These are phyloP conservation scores for Malurus elegans DNA, from an alignment of 2,113 vertebrate species.

Conservation along the genomic window DNA sequence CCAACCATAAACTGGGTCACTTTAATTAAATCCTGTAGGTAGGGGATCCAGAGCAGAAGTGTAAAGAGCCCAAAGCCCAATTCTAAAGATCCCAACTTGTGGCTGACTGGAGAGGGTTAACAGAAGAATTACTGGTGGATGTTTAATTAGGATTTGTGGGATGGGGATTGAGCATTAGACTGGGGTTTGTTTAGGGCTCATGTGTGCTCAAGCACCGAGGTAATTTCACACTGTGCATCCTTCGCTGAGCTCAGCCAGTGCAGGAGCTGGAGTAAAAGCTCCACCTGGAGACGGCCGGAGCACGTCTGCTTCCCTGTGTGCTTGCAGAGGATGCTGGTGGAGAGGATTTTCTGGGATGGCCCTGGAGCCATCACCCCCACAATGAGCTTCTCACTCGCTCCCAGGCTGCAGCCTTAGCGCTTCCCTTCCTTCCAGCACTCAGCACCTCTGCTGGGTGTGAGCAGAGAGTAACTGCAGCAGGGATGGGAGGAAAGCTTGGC, in stretches of 20 bases:
- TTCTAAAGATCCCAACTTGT: neutral
- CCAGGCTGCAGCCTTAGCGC: neutral
- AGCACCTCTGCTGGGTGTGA: fast-evolving
- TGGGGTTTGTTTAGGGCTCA: slow-evolving; percentile 38
- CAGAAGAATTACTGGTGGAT: neutral
- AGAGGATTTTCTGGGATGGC: neutral
- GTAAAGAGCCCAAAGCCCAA: neutral
- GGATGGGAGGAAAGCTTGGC: neutral
- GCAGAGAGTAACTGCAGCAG: neutral
- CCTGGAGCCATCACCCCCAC: neutral
- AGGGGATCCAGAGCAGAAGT: neutral
- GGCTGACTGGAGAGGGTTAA: slow-evolving; percentile 35
- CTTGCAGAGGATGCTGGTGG: fast-evolving
- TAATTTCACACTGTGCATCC: slow-evolving; percentile 22
- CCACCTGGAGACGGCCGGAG: slow-evolving; percentile 58
- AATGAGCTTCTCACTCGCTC: neutral
- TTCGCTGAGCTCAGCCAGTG: neutral
- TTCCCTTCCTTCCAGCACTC: neutral
- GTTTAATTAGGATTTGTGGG: slow-evolving; percentile 60
- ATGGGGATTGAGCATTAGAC: slow-evolving; percentile 23
- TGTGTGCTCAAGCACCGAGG: neutral
- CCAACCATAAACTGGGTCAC: slow-evolving; percentile 32
- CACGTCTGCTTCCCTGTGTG: neutral
- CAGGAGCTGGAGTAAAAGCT: slow-evolving; percentile 69
- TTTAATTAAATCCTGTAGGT: slow-evolving; percentile 47